These are phyloP conservation scores for Copidosoma floridanum DNA, from an alignment of 1,140 invertebrate genomes.

Conservation along the genomic window DNA sequence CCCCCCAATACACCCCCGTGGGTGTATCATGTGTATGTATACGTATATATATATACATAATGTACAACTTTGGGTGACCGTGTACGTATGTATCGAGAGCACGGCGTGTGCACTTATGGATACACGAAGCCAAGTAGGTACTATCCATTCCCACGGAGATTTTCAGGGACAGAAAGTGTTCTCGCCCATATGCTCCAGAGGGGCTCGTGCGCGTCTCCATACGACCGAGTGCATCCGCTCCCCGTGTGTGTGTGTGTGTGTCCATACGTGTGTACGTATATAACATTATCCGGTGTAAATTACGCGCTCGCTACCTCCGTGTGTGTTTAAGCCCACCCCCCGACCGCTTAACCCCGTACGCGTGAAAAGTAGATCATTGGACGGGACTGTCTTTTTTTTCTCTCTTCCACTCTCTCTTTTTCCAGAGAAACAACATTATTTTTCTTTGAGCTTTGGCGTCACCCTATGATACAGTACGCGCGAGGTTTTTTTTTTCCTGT, in stretches of 20 bases:
- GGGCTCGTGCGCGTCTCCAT: background rate
- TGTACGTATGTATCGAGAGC: background rate
- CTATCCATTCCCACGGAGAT: slow-evolving; percentile 55
- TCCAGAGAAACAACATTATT: no score
- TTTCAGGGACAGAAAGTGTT: slow-evolving; percentile 32
- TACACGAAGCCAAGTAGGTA: slow-evolving; percentile 52
- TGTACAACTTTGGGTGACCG: no score
- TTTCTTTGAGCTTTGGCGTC: no score
- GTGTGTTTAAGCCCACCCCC: slow-evolving; percentile 26
- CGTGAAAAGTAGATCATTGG: slow-evolving; percentile 6
- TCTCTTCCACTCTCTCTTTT: background rate
- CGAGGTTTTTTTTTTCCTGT: no score
- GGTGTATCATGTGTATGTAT: slow-evolving; percentile 23
- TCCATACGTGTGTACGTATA: background rate
- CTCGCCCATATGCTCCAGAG: slow-evolving; percentile 28
- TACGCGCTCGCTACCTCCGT: slow-evolving; percentile 36
- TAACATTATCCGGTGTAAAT: slow-evolving; percentile 25
- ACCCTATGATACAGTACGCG: no score
- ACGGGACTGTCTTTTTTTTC: slow-evolving; percentile 5
- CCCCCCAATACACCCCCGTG: background rate
- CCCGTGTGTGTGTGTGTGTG: background rate
- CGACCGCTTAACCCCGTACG: slow-evolving; percentile 7
- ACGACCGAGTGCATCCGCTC: no score
- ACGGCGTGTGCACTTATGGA: slow-evolving; percentile 41
- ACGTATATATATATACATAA: background rate